Percentiles rank a stretch among this genome's conserved stretches.
These are phyloP conservation scores for Malaclemys terrapin DNA, from an alignment of 2,113 vertebrate species.

Conservation along the genomic window DNA sequence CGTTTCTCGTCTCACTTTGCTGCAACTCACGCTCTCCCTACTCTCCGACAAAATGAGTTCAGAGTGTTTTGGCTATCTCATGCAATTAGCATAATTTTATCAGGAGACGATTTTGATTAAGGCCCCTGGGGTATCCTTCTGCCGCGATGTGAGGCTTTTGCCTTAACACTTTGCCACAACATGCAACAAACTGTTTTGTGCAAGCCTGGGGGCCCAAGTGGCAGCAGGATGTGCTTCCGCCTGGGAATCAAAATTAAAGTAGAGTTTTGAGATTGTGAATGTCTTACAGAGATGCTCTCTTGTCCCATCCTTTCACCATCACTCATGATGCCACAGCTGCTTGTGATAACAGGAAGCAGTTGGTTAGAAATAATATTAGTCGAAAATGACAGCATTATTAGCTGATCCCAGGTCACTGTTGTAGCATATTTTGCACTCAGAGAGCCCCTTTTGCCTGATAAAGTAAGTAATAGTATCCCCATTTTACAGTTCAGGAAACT, in stretches of 20 bases:
- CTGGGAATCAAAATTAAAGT: neutral
- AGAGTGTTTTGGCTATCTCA: neutral
- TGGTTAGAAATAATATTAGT: accelerated
- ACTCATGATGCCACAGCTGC: neutral
- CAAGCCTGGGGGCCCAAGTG: neutral
- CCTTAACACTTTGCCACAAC: neutral
- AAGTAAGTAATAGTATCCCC: neutral
- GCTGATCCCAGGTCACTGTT: neutral
- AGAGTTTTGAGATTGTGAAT: neutral
- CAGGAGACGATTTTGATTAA: neutral
- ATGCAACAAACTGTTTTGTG: neutral
- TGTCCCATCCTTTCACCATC: neutral
- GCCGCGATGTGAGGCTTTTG: neutral
- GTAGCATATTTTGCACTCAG: neutral
- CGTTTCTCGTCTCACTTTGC: neutral
- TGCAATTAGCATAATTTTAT: neutral
- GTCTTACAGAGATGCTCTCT: neutral
- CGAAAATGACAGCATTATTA: neutral
- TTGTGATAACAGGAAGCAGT: neutral
- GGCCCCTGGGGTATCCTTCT: too few species aligned
- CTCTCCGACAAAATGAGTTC: neutral
- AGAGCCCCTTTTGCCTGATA: neutral
- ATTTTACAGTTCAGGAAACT: neutral
- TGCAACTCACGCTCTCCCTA: neutral
- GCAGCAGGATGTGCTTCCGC: neutral